Evolutionary conservation across 2,797 vertebrate genomes (phyloP), one percentile per base, ranked within the genome.

Genomic region (Balearica regulorum): DNA sequence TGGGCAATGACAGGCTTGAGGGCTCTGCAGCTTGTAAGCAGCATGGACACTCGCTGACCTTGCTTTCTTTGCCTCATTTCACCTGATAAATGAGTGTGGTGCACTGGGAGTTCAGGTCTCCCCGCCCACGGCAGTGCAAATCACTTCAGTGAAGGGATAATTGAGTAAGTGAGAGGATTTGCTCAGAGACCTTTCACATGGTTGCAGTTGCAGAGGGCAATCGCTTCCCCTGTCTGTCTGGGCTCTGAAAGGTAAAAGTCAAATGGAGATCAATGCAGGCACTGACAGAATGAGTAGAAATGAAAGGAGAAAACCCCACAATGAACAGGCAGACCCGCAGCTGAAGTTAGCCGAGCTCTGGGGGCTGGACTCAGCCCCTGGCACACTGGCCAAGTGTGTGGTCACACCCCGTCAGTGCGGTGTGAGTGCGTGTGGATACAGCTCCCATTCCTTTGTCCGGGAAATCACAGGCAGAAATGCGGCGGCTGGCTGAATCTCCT

Each of bases 51-150:
- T 93, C 17, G 18, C 70, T 96, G 96, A 96, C 96, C 95, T 94
- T 21, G 19, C 96, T 95, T 96, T 93, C 94, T 91, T 87, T 97
- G 96, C 96, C 93, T 97, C 97, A 95, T 97, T 97, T 97, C 97
- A 93, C 91, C 96, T 97, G 96, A 97, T 95, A 97, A 97, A 97
- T 97, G 96, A 97, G 87, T 8, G 33, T 83, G 62, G 90, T 90
- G 95, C 85, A 46, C 76, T 58, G 94, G 94, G 91, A 97, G 93
- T 89, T 94, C 76, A 90, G 87, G 64, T 94, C 78, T 95, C 87
- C 76, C 80, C 1, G 1, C 89, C 87, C 77, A 61, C 2, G 0
- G 90, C 25, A 5, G 84, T 61, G 76, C 92, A 96, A 93, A 94
- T 90, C 91, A 71, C 71, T 91, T 88, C 71, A 78, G 69, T 73